Base-by-base conservation (phyloP, 2,113 vertebrate species). In the Cyanoderma ruficeps region DNA sequence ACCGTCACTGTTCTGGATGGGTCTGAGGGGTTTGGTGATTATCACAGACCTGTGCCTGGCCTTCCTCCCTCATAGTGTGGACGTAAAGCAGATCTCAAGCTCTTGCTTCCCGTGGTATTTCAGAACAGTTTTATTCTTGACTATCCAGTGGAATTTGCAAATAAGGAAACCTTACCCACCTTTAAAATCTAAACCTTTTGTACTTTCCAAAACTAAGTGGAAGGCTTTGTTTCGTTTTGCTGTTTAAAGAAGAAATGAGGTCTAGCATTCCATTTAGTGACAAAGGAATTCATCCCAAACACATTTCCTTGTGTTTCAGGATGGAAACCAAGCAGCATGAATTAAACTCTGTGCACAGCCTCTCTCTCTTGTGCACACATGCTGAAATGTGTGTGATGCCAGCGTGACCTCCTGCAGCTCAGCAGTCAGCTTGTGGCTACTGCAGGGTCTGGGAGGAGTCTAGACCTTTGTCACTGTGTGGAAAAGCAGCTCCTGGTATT, bases 241-340 rank as follows among this genome's bases (percentile, higher is more conserved):
- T 90, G 28, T 56, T 94, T 49, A 76, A 95, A 89, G 71, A 69
- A 61, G 80, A 97, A 93, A 97, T 89, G 68, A 94, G 55, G 59
- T 90, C 53, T 77, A 84, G 59, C 49, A 94, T 90, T 94, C 42
- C 30, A 60, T 47, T 91, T 90, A 94, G 70, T 81, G 91, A 93
- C 90, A 96, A 89, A 71, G 83, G 59, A 95, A 93, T 61, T 95
- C 63, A 74, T 83, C 80, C 86, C 2, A 6, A 47, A 63, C 55
- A 59, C 1, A 0, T 89, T 95, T 94, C 65, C 44, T 78, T 78
- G 53, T 81, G 61, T 95, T 95, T 94, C 69, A 72, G 78, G 78
- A 83, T 88, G 68, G 90, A 93, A 96, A 95, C 25, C 18, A 52
- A 76, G 47, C 37, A 69, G 87, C 35, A 21, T 28, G 42, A 70